These are phyloP conservation scores for Mus pahari DNA, from an alignment of 2,113 vertebrate genomes.

Conservation along the genomic window DNA sequence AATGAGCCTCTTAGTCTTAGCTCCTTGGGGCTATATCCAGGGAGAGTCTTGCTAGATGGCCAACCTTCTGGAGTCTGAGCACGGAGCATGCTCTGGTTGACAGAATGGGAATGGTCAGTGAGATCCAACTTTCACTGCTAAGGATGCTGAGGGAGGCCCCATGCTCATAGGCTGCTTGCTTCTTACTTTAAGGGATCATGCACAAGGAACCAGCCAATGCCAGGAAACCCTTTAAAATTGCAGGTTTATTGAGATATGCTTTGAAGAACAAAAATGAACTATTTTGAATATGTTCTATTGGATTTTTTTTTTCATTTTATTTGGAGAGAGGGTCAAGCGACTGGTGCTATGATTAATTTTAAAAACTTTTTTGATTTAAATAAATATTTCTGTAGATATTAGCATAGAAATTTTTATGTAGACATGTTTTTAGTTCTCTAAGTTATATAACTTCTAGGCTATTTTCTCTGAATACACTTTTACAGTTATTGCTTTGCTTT, in stretches of 20 bases:
- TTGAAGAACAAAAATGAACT: background rate
- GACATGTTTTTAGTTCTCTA: background rate
- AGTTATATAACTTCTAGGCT: background rate
- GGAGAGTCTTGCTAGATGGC: background rate
- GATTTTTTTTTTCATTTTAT: background rate
- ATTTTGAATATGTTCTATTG: background rate
- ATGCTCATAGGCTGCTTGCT: background rate
- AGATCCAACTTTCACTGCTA: background rate
- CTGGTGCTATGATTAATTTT: background rate
- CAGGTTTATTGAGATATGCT: background rate
- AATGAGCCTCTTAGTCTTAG: background rate
- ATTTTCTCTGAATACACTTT: background rate
- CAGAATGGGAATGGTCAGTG: background rate
- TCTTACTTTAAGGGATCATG: background rate
- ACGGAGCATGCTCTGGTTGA: background rate
- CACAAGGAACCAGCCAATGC: background rate
- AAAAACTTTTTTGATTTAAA: background rate
- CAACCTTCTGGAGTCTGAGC: background rate
- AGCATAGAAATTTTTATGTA: background rate
- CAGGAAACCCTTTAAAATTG: background rate
- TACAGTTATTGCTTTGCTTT: constrained; percentile 11
- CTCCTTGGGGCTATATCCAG: too few species aligned
- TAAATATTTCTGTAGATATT: background rate
- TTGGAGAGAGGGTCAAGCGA: background rate
- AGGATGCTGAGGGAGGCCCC: background rate